A percentile compares a stretch with the other conserved stretches of the same genome.
Conservation (phyloP, 2,113 vertebrate genomes). For the Dicerorhinus sumatrensis region DNA sequence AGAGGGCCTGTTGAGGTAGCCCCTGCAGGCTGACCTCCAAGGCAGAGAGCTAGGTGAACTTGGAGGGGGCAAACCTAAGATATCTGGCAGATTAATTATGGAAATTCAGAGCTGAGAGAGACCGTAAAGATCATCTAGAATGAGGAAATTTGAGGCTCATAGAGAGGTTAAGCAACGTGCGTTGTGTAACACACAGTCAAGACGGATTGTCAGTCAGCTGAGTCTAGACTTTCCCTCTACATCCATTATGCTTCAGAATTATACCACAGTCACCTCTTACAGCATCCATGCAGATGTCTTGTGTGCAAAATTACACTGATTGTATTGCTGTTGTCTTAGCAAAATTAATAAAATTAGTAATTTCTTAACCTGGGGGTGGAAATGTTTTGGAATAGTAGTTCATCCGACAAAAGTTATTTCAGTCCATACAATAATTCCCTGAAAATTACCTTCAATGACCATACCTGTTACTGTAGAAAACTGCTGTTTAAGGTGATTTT, state of each 20-base stretch:
- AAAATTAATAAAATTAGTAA: slow-evolving; percentile 28
- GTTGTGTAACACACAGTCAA: not conserved
- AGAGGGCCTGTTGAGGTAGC: not conserved
- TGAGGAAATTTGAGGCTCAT: not conserved
- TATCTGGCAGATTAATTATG: not conserved
- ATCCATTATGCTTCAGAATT: not conserved
- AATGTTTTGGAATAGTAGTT: slow-evolving; percentile 12
- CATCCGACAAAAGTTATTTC: not conserved
- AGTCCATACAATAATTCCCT: not conserved
- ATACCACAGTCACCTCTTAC: not conserved
- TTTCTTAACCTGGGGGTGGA: not conserved
- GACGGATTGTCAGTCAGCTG: not conserved
- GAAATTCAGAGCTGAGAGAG: not conserved
- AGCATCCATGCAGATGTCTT: not conserved
- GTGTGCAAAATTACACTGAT: not conserved
- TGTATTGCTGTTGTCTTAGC: not conserved
- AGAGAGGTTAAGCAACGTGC: not conserved
- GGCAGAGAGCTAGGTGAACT: not conserved
- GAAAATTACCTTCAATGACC: slow-evolving; percentile 9
- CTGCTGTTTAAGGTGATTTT: not conserved
- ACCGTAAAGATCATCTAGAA: not conserved
- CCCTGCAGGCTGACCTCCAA: not conserved
- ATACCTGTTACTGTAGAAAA: not conserved
- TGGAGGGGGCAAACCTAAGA: not conserved
- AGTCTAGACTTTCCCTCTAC: not conserved